Base-by-base conservation (phyloP, 2,888 invertebrate genomes). In the Ophraella communa region DNA sequence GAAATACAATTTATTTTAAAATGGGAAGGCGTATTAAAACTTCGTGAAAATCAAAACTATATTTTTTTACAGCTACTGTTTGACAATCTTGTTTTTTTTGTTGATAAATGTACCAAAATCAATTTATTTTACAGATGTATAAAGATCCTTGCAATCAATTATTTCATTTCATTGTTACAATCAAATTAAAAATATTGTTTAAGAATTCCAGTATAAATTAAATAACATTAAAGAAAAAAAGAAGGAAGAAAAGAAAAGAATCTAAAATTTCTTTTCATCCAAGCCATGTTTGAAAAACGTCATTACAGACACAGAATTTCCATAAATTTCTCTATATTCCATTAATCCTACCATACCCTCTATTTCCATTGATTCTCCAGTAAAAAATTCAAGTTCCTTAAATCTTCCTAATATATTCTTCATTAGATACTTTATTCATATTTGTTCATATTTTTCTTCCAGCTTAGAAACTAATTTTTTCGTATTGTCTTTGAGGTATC, bases 261-360 rank as follows among this genome's bases (percentile, higher is more conserved):
- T 69, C 85, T 94, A 96, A 85, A 93, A 94, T 85, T 98, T 98
- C 85, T 98, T 97, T 83, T 96, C 96, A 62, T 91, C 89, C 68
- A 98, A 88, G 69, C 96, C 98, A 77, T 97, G 96, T 84, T 96
- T 97, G 85, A 95, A 95, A 85, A 96, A 95, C 92, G 96, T 94
- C 82, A 98, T 86, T 74, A 95, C 90, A 55, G 98, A 97, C 56
- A 91, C 87, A 72, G 90, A 90, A 3, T 88, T 86, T 55, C 93
- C 94, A 74, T 94, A 88, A 65, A 94, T 89, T 67, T 96, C 96
- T 81, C 95, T 90, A 84, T 96, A 98, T 82, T 96, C 96, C 84
- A 94, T 87, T 81, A 98, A 87, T 67, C 91, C 95, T n/a, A 98
- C 92, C 90, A 95, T 91, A 73, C 95, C 96, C 73, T 96, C 96